These are phyloP conservation scores for Coranthus polyacanthus DNA, from an alignment of 2,797 vertebrate species.

Conservation along the genomic window DNA sequence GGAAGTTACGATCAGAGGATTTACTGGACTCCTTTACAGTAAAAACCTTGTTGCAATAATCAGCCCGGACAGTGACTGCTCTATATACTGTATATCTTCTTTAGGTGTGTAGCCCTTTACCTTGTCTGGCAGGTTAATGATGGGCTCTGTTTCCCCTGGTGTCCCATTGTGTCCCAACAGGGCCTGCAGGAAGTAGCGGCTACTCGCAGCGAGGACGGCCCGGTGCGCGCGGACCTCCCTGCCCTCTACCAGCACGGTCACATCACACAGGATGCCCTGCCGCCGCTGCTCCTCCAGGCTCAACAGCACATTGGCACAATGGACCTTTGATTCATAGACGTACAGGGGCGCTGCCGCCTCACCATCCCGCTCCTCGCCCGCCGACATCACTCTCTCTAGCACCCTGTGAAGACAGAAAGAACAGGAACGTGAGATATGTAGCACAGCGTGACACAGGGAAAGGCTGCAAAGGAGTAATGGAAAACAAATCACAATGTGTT, in stretches of 20 bases:
- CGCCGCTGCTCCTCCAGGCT: constrained; percentile 96
- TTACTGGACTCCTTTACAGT: too few relatives aligned
- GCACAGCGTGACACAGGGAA: too few relatives aligned
- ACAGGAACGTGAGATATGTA: neutral
- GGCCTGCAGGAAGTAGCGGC: constrained; percentile 95
- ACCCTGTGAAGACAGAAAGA: constrained; percentile 39
- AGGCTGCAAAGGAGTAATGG: too few relatives aligned
- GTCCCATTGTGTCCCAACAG: constrained; percentile 86
- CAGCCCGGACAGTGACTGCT: too few relatives aligned
- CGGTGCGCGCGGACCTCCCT: constrained; percentile 94
- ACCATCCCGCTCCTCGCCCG: constrained; percentile 70
- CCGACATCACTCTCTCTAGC: constrained; percentile 71
- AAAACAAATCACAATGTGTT: too few relatives aligned
- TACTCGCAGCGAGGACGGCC: constrained; percentile 95
- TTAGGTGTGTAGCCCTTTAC: constrained; percentile 72
- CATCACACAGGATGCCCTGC: constrained; percentile 95
- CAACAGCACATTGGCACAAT: constrained; percentile 96
- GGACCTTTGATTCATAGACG: constrained; percentile 97
- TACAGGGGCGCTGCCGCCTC: constrained; percentile 94
- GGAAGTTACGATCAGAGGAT: too few relatives aligned
- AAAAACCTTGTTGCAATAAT: too few relatives aligned
- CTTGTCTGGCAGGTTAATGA: constrained; percentile 95
- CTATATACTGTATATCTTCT: neutral
- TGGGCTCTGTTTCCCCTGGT: constrained; percentile 86
- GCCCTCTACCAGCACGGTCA: constrained; percentile 93